Base-by-base conservation (phyloP, 30 jellyfish, hydroid and myxozoan species). In the Turritopsis rubra region DNA sequence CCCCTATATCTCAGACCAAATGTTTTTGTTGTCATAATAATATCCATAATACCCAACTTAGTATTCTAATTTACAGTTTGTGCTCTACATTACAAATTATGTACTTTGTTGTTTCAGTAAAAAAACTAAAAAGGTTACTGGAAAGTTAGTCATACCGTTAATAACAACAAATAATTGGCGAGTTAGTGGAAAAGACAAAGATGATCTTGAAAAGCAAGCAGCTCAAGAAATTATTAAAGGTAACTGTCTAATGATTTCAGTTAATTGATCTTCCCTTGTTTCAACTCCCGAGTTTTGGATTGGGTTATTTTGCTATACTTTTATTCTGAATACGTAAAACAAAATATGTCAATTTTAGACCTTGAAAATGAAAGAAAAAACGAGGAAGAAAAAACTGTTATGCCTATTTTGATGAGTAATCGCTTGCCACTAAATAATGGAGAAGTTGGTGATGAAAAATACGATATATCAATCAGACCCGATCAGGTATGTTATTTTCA, bases 331-430 rank as follows among this genome's bases (percentile, higher is more conserved):
- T n/a, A n/a, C n/a, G n/a, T n/a, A n/a, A n/a, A n/a, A n/a, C n/a
- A n/a, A n/a, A n/a, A n/a, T n/a, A n/a, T n/a, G 60, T 13, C 60
- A 21, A 19, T 22, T 19, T 75, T 28, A 52, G 20, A 52, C 21
- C 65, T 25, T 27, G 25, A 41, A 75, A 79, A 77, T 29, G 96
- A 52, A n/a, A 60, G n/a, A 16, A 89, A 87, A 52, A 83, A 77
- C 16, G 79, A 79, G 21, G 82, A 52, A 21, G 82, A 82, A 65
- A 73, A 18, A 30, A 81, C 66, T 41, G 91, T 95, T 20, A 86
- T 85, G 5, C 98, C 98, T 0, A 83, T 92, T 1, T 66, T 92
- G 76, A 87, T 92, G 98, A 52, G 84, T 29, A 92, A 88, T 81
- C 84, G 82, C 66, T 75, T 85, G 54, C 98, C 98, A 8, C 91